A percentile compares a stretch with the other conserved stretches of the same genome.
Evolutionary conservation across 2,797 vertebrate species (phyloP).

Genomic region (Ceryle rudis): DNA sequence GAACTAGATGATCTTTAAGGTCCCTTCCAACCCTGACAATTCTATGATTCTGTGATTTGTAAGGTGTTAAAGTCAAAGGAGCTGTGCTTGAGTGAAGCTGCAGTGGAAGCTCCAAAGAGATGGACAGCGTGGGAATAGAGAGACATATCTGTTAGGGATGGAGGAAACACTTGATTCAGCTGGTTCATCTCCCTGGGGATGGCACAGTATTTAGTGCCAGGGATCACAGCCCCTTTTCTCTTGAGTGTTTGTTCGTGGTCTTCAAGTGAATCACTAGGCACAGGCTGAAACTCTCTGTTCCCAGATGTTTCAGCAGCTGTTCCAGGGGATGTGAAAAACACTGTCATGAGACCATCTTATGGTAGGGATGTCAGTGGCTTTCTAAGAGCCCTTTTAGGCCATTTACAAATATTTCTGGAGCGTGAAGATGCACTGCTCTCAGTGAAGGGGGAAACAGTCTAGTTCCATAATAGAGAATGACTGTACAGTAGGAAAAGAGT

Average conservation of each 20-base stretch:
- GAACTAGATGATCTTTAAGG: too few relatives aligned
- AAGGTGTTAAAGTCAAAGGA: background rate
- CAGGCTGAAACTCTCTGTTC: background rate
- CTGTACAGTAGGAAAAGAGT: background rate
- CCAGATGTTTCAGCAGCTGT: background rate
- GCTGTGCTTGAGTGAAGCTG: background rate
- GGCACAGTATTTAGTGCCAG: background rate
- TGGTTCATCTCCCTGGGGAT: background rate
- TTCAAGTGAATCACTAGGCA: rapidly evolving
- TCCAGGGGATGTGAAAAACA: background rate
- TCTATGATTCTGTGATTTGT: background rate
- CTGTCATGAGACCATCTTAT: background rate
- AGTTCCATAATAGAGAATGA: rapidly evolving
- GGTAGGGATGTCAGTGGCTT: background rate
- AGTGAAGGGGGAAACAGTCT: rapidly evolving
- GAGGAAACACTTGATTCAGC: background rate
- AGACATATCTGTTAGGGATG: rapidly evolving
- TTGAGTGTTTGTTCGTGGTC: background rate
- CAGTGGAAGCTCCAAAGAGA: background rate
- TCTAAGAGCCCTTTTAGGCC: background rate
- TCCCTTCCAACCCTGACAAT: too few relatives aligned
- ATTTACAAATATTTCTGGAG: background rate
- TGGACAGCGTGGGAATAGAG: background rate
- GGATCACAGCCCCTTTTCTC: background rate
- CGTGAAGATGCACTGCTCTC: background rate